Evolutionary conservation across 2,113 vertebrate species (phyloP), one percentile per base, ranked within the genome.

Genomic region (Tyto alba): DNA sequence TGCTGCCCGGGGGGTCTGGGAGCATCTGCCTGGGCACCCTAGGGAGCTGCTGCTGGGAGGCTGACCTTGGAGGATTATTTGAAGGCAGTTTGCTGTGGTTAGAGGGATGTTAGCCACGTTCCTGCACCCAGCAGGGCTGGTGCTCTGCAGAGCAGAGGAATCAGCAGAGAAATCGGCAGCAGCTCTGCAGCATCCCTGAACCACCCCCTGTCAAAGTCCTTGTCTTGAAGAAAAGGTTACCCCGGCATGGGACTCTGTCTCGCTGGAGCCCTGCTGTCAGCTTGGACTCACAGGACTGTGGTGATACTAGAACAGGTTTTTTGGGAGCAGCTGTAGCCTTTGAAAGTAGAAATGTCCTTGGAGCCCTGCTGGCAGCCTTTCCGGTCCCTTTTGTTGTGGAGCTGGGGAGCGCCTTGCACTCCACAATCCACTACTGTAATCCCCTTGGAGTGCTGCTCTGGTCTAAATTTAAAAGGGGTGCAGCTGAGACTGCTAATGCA

Each of bases 401-500:
- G 57, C 62, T 72, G 86, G 52, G 86, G 91, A 85, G 89, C 92
- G 94, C 85, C 89, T 95, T 88, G 91, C 63, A 27, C 81, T 96
- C 91, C 34, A 91, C 96, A 97, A 92, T 94, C 82, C 87, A 43
- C 88, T 56, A 83, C 92, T 95, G 90, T 95, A 90, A 95, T 91
- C 79, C n/a, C 84, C 64, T 84, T 90, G 93, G 75, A 93, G 83
- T 47, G 68, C 85, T 84, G 68, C 60, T 92, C 85, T 85, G 92
- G 68, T 71, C 83, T 68, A 52, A 89, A 59, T 12, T 74, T 40
- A 43, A 74, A 66, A 85, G 91, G 53, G 59, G 50, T 88, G 63
- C 55, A 76, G 78, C 88, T 56, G 92, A 88, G 95, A 95, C 93
- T 95, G 90, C 83, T 93, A 91, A 95, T 95, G 83, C 68, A 68